Evolutionary conservation across 2,113 vertebrate genomes (phyloP).

Genomic region (Struthidea cinerea): DNA sequence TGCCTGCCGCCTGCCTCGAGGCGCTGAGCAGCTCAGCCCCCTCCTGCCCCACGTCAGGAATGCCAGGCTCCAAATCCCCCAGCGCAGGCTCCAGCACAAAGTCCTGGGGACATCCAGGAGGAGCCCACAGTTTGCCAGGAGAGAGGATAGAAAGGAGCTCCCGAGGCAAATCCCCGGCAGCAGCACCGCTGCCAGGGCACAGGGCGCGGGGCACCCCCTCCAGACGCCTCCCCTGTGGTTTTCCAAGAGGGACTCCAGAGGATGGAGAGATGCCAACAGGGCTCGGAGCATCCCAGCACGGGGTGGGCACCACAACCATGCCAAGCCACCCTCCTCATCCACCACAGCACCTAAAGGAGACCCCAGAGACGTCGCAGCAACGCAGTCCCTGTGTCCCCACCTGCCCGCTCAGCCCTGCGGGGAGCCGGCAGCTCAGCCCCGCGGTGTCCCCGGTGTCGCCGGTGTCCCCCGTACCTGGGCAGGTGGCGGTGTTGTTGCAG

Average conservation of each 20-base stretch:
- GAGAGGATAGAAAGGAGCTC: neutral
- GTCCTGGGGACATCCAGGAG: neutral
- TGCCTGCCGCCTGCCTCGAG: rapidly evolving
- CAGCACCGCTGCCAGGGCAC: rapidly evolving
- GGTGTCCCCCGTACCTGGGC: slow-evolving; percentile 78
- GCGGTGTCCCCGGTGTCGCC: neutral
- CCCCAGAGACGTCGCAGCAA: neutral
- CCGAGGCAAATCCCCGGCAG: neutral
- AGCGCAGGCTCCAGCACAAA: neutral
- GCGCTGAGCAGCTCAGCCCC: neutral
- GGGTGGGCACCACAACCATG: rapidly evolving
- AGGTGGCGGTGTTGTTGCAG: slow-evolving; percentile 95
- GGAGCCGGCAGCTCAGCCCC: neutral
- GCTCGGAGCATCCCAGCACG: rapidly evolving
- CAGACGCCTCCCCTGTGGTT: neutral
- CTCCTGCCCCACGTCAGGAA: rapidly evolving
- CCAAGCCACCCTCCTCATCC: neutral
- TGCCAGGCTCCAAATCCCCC: neutral
- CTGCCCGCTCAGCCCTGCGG: rapidly evolving
- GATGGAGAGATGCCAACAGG: neutral
- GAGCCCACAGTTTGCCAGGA: rapidly evolving
- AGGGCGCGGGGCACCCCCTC: neutral
- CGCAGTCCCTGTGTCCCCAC: rapidly evolving
- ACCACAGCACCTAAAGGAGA: neutral
- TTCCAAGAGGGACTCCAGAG: rapidly evolving